phyloP scores from a whole-genome alignment of 2,113 vertebrate genomes.

The Propithecus coquereli region DNA sequence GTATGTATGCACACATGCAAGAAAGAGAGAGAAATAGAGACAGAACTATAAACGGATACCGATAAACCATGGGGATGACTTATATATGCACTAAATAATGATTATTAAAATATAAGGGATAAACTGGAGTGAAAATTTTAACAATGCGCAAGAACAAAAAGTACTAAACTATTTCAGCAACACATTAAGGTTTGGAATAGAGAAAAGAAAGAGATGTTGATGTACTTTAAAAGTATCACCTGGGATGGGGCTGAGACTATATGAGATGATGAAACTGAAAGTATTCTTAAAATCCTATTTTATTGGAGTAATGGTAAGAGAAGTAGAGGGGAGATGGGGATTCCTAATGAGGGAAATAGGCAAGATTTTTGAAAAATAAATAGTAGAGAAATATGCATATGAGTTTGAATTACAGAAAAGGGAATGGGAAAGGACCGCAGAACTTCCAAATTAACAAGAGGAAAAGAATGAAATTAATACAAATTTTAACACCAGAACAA shows the following conservation, averaged over 20 bases:
- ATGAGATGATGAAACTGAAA: background rate
- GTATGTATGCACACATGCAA: too few species aligned
- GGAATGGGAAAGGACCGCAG: background rate
- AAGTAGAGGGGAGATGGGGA: background rate
- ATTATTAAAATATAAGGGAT: background rate
- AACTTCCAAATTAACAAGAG: slow-evolving; percentile 9
- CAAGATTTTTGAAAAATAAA: slow-evolving; percentile 15
- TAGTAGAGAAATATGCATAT: background rate
- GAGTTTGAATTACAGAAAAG: background rate
- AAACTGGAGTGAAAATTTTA: background rate
- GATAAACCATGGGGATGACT: background rate
- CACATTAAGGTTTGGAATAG: background rate
- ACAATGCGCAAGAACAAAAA: background rate
- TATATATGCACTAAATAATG: background rate
- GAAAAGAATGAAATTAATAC: background rate
- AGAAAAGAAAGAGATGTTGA: background rate
- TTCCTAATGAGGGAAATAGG: background rate
- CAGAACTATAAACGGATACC: background rate
- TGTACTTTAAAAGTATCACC: background rate
- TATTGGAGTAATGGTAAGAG: background rate
- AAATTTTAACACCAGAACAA: slow-evolving; percentile 15
- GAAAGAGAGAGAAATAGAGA: fast-evolving
- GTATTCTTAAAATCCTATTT: background rate
- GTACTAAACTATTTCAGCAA: slow-evolving; percentile 1
- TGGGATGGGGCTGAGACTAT: background rate